phyloP scores from a whole-genome alignment of 64 coral and sea anemone genomes.

The Dendronephthya gigantea region DNA sequence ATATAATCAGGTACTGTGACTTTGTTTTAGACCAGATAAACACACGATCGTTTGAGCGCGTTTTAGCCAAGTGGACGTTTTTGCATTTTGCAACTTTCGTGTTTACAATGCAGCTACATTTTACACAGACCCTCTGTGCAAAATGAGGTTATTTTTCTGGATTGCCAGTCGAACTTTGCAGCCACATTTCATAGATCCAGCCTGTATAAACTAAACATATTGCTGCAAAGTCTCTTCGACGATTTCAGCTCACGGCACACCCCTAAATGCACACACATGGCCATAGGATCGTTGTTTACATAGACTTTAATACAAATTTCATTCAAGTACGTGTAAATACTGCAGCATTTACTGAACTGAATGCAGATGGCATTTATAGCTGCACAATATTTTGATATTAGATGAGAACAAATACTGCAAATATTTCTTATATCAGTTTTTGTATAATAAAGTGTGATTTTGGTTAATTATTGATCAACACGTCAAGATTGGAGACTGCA shows the following conservation, averaged over 20 bases:
- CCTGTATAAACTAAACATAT: background rate
- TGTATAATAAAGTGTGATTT: background rate
- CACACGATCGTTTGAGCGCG: background rate
- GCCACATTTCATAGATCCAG: too few relatives aligned
- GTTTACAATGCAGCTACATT: background rate
- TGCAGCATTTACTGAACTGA: too few relatives aligned
- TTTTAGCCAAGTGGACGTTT: background rate
- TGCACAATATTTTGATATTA: background rate
- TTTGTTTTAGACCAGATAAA: background rate
- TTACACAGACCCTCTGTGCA: background rate
- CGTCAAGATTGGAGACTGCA: background rate
- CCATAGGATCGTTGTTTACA: background rate
- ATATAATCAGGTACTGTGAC: conserved; percentile 85
- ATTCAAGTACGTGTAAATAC: background rate
- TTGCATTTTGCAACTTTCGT: background rate
- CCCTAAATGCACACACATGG: background rate
- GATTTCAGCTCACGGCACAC: too few relatives aligned
- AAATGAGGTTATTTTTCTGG: background rate
- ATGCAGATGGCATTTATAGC: background rate
- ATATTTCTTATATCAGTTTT: background rate
- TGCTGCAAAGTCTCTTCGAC: background rate
- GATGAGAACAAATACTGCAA: background rate
- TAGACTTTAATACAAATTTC: background rate
- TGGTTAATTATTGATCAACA: background rate
- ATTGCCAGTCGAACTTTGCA: background rate